phyloP scores from a whole-genome alignment of 2,113 vertebrate genomes.

The Corythaeola cristata region DNA sequence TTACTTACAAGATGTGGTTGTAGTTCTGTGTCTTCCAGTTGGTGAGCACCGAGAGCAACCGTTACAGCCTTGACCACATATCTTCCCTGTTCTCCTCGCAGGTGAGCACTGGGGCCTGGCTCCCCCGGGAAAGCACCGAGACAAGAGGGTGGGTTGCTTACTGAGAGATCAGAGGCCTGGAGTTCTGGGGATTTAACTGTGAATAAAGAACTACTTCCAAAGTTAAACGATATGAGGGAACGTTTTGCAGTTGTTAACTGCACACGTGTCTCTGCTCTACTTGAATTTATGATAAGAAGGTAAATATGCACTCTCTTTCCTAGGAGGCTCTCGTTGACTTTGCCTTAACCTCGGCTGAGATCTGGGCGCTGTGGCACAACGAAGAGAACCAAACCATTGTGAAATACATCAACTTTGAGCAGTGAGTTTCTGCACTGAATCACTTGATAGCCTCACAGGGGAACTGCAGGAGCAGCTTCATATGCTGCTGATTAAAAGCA shows the following conservation, averaged over 20 bases:
- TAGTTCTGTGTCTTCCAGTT: conserved; percentile 94
- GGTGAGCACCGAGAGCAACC: conserved; percentile 83
- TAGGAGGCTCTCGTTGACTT: conserved; percentile 93
- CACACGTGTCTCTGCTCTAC: fast-evolving
- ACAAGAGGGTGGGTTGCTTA: background rate
- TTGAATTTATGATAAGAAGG: background rate
- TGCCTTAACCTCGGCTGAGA: conserved; percentile 85
- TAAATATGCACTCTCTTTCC: background rate
- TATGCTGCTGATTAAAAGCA: background rate
- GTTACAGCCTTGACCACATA: conserved; percentile 91
- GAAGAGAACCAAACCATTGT: conserved; percentile 87
- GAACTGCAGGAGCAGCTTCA: background rate
- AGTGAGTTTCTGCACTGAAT: conserved; percentile 73
- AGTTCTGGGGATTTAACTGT: background rate
- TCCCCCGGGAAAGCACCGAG: too few species aligned
- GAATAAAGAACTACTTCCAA: background rate
- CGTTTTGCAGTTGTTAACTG: background rate
- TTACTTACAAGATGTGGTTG: background rate
- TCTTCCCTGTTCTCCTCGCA: conserved; percentile 88
- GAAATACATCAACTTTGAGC: conserved; percentile 95
- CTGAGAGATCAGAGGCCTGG: background rate
- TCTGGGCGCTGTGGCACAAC: conserved; percentile 94
- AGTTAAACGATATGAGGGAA: background rate
- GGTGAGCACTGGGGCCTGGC: conserved; percentile 65
- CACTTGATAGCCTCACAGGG: fast-evolving